A percentile compares a stretch with the other conserved stretches of the same genome.
Evolutionary conservation across 2,888 invertebrate species (phyloP).

Genomic region (Nebria brevicollis): DNA sequence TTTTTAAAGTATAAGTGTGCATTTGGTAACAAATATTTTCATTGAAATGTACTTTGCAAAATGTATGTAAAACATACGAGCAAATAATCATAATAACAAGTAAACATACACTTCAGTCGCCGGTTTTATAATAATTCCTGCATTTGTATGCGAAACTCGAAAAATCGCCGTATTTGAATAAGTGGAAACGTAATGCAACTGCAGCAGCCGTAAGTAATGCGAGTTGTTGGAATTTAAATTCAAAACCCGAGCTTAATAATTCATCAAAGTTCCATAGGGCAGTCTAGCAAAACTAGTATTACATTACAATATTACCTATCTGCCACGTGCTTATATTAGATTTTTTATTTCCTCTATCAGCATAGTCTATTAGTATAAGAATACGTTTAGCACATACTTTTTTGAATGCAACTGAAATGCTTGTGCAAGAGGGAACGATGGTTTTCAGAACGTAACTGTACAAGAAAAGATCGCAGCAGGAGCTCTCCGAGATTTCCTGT

Average conservation of each 20-base stretch:
- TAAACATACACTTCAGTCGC: conserved; percentile 3
- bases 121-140: conserved; percentile 36
- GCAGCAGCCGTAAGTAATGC: conserved; percentile 28
- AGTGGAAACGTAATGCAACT: conserved; percentile 38
- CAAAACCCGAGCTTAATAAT: conserved; percentile 22
- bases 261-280: conserved; percentile 28
- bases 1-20: too few relatives aligned
- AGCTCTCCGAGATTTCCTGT: neutral
- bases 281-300: conserved; percentile 13
- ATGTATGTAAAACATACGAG: conserved; percentile 18
- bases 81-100: conserved; percentile 38
- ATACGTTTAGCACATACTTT: neutral
- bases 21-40: neutral
- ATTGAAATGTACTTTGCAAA: neutral
- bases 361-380: neutral
- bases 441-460: neutral
- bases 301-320: neutral
- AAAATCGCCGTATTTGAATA: conserved; percentile 41
- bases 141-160: conserved; percentile 43
- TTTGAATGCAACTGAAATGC: neutral
- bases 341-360: neutral
- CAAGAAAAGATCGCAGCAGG: conserved; percentile 13
- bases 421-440: neutral
- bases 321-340: neutral
- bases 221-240: conserved; percentile 35